phyloP scores from a whole-genome alignment of 1,140 invertebrate species.

The Solenopsis invicta region DNA sequence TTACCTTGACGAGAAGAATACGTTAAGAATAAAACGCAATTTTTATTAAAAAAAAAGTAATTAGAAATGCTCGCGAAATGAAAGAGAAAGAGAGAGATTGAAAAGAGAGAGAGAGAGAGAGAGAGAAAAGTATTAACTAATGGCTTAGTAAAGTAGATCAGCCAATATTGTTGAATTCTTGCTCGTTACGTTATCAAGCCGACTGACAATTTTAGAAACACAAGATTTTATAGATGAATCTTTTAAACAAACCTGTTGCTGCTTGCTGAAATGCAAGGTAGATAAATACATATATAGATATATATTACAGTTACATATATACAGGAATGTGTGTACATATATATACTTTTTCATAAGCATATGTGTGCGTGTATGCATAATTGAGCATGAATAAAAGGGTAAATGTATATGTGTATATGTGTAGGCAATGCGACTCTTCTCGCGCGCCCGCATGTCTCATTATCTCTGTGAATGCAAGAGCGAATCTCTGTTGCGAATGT shows the following conservation, averaged over 20 bases:
- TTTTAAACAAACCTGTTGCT: conserved; percentile 79
- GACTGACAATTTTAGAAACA: conserved; percentile 80
- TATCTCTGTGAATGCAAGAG: conserved; percentile 51
- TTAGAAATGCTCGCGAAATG: conserved; percentile 7
- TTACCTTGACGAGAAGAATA: conserved; percentile 24
- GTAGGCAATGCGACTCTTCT: conserved; percentile 28
- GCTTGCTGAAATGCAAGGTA: conserved; percentile 73
- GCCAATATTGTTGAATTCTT: conserved; percentile 79
- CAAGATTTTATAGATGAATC: conserved; percentile 79
- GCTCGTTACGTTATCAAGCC: conserved; percentile 78
- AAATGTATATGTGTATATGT: conserved; percentile 16
- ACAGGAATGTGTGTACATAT: conserved; percentile 48
- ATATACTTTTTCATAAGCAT: conserved; percentile 58
- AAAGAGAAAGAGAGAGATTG: conserved; percentile 42
- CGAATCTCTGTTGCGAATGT: conserved; percentile 35
- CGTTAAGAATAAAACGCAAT: conserved; percentile 50
- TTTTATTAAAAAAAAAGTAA: conserved; percentile 47
- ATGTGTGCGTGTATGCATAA: conserved; percentile 44
- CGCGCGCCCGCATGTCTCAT: conserved; percentile 14
- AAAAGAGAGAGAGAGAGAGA: conserved; percentile 18
- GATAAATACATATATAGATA: conserved; percentile 66
- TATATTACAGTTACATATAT: conserved; percentile 58
- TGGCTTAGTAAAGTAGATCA: conserved; percentile 69
- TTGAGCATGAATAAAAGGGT: conserved; percentile 43
- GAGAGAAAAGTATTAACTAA: conserved; percentile 62